Base-by-base conservation (phyloP, 2,888 invertebrate genomes). In the Cheilosia grossa region DNA sequence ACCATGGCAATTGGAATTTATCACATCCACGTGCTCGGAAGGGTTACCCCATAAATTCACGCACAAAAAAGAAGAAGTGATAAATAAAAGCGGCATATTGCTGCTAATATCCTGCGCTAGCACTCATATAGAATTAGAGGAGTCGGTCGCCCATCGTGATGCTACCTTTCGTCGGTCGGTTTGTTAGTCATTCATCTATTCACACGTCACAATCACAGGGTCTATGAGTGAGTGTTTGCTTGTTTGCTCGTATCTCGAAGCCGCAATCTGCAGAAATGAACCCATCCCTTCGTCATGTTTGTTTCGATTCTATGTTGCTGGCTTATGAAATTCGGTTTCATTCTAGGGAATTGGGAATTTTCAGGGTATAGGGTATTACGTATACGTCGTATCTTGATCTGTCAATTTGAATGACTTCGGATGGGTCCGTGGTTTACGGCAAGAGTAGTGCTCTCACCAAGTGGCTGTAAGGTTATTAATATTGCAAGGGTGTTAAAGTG, bases 11-110 rank as follows among this genome's bases (percentile, higher is more conserved):
- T 54, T 79, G 61, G 37, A 66, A 37, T 77, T 80, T 77, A 85
- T 85, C 75, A 67, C 70, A 61, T 42, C 47, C 61, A 74, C 63
- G 63, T 51, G 49, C 47, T 44, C 15, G 44, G 24, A 79, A 69
- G 74, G 73, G 69, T 67, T 53, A 54, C 42, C 30, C 21, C 58
- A 74, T 83, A 79, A 79, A 74, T 78, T 69, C 7, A 10, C 44
- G 19, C 42, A 40, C 51, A 24, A 51, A 24, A 47, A 53, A 47
- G 33, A 58, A 44, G 33, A 42, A 37, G 21, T 56, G 72, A 81
- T 77, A 85, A 85, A 81, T 72, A 79, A 72, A 53, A 54, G 59
- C 61, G 67, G 37, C 85, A 81, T 81, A 85, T 81, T 81, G 85
- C 72, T 66, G 64, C 67, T 77, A 81, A 81, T 81, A 61, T 77